These are phyloP conservation scores for Podotricha telesiphe DNA, from an alignment of 2,888 invertebrate genomes.

Conservation along the genomic window DNA sequence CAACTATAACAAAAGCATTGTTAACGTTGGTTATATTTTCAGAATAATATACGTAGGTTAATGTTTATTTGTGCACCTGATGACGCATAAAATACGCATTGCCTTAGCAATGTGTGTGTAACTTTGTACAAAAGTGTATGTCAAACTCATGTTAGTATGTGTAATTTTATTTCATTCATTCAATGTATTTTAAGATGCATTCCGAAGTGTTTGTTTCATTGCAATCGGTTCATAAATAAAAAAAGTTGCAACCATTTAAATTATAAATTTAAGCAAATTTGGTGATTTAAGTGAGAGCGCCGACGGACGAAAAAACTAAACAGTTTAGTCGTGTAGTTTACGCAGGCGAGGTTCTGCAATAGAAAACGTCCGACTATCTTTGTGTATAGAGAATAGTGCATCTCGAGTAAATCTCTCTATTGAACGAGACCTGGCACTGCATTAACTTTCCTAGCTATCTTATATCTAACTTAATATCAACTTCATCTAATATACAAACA, in stretches of 20 bases:
- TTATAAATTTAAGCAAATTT: too few species aligned
- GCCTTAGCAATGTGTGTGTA: too few species aligned
- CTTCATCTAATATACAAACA: neutral
- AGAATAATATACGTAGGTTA: neutral
- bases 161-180: neutral
- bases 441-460: slow-evolving; percentile 23
- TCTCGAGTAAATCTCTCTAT: slow-evolving; percentile 18
- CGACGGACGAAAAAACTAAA: too few species aligned
- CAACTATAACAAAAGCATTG: slow-evolving; percentile 5
- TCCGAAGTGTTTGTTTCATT: too few species aligned
- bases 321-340: too few species aligned
- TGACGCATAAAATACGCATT: too few species aligned
- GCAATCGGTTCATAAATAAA: too few species aligned
- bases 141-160: too few species aligned
- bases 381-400: slow-evolving; percentile 9
- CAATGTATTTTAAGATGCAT: neutral
- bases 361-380: neutral
- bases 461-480: slow-evolving; percentile 19
- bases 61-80: too few species aligned
- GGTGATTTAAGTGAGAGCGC: too few species aligned
- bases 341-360: neutral
- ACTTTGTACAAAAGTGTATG: too few species aligned
- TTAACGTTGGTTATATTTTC: neutral
- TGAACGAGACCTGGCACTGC: slow-evolving; percentile 4
- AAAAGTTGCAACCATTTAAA: too few species aligned